Percentiles rank a stretch among this genome's conserved stretches.
Conservation (phyloP, 1,140 invertebrate species). For the Drosophila quadrilineata region DNA sequence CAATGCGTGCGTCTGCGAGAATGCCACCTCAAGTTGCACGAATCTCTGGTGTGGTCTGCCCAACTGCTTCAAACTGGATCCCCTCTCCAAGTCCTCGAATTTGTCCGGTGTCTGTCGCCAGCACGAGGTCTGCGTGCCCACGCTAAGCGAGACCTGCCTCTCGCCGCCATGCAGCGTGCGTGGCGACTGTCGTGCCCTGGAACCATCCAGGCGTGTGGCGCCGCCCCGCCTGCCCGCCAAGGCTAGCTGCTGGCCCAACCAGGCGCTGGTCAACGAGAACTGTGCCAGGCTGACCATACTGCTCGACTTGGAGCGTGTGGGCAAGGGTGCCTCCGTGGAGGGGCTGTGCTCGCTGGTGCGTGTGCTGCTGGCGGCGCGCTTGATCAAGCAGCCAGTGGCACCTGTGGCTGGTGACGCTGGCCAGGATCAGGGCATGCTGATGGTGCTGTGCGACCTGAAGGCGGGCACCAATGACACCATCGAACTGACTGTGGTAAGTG, state of each 20-base stretch:
- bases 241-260: conserved; percentile 90
- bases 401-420: not conserved
- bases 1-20: conserved; percentile 90
- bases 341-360: conserved; percentile 87
- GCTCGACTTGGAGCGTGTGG: conserved; percentile 85
- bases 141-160: conserved; percentile 88
- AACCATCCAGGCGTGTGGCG: conserved; percentile 88
- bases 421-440: conserved; percentile 82
- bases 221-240: conserved; percentile 89
- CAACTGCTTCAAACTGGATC: conserved; percentile 87
- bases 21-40: conserved; percentile 89
- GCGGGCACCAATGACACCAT: conserved; percentile 90
- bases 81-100: conserved; percentile 82
- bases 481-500: conserved; percentile 92
- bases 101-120: conserved; percentile 81
- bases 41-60: conserved; percentile 91
- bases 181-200: conserved; percentile 90
- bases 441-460: conserved; percentile 91
- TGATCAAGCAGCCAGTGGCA: conserved; percentile 68
- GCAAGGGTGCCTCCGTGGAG: conserved; percentile 88
- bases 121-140: conserved; percentile 87
- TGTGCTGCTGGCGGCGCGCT: conserved; percentile 85
- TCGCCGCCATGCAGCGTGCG: conserved; percentile 88
- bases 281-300: conserved; percentile 90
- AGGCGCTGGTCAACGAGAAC: conserved; percentile 85